Conservation (phyloP, 2,797 vertebrate genomes). For the Crenichthys baileyi region DNA sequence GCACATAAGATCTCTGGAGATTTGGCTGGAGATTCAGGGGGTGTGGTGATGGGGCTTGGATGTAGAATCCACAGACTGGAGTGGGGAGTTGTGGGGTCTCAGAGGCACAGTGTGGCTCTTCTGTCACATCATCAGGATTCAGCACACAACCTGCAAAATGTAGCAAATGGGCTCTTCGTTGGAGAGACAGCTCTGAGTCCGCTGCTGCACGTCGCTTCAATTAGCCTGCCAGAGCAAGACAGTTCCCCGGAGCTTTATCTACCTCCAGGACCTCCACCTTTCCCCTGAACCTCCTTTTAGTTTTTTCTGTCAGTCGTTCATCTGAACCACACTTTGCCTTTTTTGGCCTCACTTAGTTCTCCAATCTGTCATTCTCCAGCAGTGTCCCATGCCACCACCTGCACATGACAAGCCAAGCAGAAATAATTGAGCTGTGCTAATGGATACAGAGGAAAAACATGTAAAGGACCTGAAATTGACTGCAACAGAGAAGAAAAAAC, state of each 20-base stretch:
- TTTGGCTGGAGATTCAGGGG: conserved; percentile 4
- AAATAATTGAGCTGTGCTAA: conserved; percentile 55
- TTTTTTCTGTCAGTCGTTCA: conserved; percentile 21
- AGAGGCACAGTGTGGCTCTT: conserved; percentile 40
- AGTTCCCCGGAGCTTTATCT: conserved; percentile 65
- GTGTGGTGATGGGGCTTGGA: neutral
- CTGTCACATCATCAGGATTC: conserved; percentile 79
- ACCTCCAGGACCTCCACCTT: conserved; percentile 29
- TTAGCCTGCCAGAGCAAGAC: conserved; percentile 77
- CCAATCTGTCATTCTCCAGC: conserved; percentile 12
- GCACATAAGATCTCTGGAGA: conserved; percentile 42
- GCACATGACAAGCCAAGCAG: conserved; percentile 32
- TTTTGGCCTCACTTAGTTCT: conserved; percentile 25
- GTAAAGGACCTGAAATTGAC: conserved; percentile 12
- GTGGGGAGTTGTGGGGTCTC: conserved; percentile 3
- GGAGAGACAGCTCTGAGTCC: conserved; percentile 75
- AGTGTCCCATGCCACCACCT: conserved; percentile 9
- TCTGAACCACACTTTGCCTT: conserved; percentile 42
- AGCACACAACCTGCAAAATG: conserved; percentile 72
- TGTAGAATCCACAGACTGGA: conserved; percentile 12
- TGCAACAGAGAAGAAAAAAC: conserved; percentile 14
- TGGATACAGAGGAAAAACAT: conserved; percentile 43
- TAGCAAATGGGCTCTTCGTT: conserved; percentile 77
- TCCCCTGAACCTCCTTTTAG: conserved; percentile 25
- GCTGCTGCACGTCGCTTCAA: conserved; percentile 77